Base-by-base conservation (phyloP, 2,797 vertebrate genomes). In the Poeciliopsis paucimaculata region DNA sequence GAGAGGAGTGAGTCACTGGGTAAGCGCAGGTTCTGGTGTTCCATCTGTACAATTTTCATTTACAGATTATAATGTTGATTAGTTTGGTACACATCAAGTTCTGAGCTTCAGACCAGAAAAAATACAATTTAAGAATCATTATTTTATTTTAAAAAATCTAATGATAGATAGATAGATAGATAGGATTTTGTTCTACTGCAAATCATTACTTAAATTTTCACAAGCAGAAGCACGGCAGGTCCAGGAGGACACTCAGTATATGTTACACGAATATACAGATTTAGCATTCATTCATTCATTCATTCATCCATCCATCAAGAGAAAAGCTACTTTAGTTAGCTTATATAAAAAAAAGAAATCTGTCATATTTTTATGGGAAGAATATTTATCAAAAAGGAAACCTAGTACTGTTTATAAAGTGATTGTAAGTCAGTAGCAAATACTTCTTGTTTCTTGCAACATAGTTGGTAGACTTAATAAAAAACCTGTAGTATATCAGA, bases 131-230 rank as follows among this genome's bases (percentile, higher is more conserved):
- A 51, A 23, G 49, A 7, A 51, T 9, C 49, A 51, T 51, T 51
- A 20, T 51, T 51, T 51, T 6, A 51, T 16, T 16, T 5, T 0
- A 7, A 20, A 49, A 49, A 49, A 49, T 55, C 10, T 11, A 55
- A 3, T 55, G 1, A 57, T 28, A 57, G 26, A 57, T 57, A 57
- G 26, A 55, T 55, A 18, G 46, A 49, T 49, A 20, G 47, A 49
- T 49, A 18, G 6, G 18, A 20, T 20, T 49, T 18, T 49, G 47
- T 49, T 49, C 16, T 49, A 49, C 47, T 49, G 18, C 5, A 49
- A 47, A 47, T 47, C 46, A 0, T 47, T 47, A 47, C 46, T 5
- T 18, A 86, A 91, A 90, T 93, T 86, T 90, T 82, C 81, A 81
- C 72, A 28, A 72, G 36, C 66, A 43, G 41, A 36, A 12, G 28